Conservation (phyloP, 2,797 vertebrate genomes). For the Choloepus didactylus region DNA sequence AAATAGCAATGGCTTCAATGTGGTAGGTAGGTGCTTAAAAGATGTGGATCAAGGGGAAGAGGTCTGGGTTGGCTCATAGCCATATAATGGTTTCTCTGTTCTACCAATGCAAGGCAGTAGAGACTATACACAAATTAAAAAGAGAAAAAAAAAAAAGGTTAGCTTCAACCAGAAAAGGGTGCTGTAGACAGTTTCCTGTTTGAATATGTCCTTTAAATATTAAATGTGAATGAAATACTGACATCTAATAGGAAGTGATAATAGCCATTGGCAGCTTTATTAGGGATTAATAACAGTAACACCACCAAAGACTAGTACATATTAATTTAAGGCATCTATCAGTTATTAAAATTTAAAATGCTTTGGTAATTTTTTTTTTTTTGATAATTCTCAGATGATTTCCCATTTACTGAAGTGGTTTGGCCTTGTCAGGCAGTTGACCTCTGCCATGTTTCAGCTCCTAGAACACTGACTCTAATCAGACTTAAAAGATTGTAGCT, state of each 20-base stretch:
- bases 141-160: background rate
- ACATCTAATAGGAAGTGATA: background rate
- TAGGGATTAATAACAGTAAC: background rate
- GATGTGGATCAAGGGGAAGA: background rate
- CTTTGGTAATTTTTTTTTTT: background rate
- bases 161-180: background rate
- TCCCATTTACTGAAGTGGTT: background rate
- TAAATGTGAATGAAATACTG: slow-evolving; percentile 41
- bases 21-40: background rate
- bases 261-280: background rate
- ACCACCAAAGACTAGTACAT: background rate
- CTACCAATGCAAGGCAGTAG: background rate
- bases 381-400: background rate
- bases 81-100: background rate
- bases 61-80: background rate
- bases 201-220: slow-evolving; percentile 28
- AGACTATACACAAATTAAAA: background rate
- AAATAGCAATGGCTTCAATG: background rate
- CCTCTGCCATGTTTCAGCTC: background rate
- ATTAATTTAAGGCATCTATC: background rate
- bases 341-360: background rate
- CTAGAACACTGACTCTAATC: background rate
- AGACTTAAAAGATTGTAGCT: background rate
- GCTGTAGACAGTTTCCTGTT: background rate
- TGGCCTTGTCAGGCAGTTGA: background rate